Evolutionary conservation across 2,888 invertebrate species (phyloP).

Genomic region (Spicauda simplicius): DNA sequence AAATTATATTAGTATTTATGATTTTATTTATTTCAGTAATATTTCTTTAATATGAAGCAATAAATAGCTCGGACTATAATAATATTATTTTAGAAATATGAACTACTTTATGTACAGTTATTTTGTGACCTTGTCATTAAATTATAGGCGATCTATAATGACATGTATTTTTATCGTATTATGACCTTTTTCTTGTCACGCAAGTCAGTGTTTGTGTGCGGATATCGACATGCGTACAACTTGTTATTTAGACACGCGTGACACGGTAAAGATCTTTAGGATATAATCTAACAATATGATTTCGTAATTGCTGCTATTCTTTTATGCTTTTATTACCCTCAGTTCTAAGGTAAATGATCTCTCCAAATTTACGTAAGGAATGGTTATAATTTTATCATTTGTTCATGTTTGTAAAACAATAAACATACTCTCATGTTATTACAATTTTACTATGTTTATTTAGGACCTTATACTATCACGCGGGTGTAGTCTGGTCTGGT

Average conservation of each 20-base stretch:
- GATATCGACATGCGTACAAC: too few relatives aligned
- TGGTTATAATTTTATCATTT: neutral
- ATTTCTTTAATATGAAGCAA: slow-evolving; percentile 19
- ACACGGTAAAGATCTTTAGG: neutral
- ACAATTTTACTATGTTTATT: neutral
- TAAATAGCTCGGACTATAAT: slow-evolving; percentile 10
- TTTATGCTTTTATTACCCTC: slow-evolving; percentile 1
- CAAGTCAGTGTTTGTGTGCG: too few relatives aligned
- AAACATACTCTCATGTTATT: neutral
- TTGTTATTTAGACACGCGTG: neutral
- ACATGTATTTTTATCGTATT: slow-evolving; percentile 14
- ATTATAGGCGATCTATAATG: neutral
- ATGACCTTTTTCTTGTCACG: neutral
- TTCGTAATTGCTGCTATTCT: neutral
- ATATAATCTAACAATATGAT: slow-evolving; percentile 7
- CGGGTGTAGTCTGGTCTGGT: too few relatives aligned
- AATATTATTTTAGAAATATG: neutral
- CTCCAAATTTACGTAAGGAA: neutral
- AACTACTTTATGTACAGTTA: slow-evolving; percentile 1
- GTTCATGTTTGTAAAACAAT: neutral
- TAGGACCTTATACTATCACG: too few relatives aligned
- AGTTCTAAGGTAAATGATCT: slow-evolving; percentile 10
- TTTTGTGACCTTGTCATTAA: neutral
- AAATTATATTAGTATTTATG: slow-evolving; percentile 49
- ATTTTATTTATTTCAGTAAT: slow-evolving; percentile 33